Evolutionary conservation across 2,888 invertebrate genomes (phyloP), one percentile per base, ranked within the genome.

Genomic region (Epistrophe eligans): DNA sequence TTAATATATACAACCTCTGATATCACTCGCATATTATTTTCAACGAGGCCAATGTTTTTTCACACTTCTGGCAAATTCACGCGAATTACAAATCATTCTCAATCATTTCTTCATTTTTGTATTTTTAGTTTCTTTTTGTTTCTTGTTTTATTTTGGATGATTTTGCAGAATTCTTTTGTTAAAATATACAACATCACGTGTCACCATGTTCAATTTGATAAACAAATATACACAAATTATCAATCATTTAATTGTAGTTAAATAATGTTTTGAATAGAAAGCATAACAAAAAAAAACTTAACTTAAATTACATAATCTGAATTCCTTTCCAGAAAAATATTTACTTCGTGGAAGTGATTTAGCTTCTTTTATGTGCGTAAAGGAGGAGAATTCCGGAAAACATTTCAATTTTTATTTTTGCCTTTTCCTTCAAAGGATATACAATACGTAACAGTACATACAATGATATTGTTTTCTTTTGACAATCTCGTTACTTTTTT

Each of bases 51-150:
- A 35, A 48, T 66, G 48, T 66, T 67, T 52, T n/a, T 67, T 67
- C 50, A 24, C 67, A 67, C 50, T 67, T 67, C 28, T 38, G 5
- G 9, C 38, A 52, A 52, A 52, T 67, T 52, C 67, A 67, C 67
- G 67, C 67, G 67, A 67, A 67, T 52, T 11, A 38, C 52, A 15
- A 52, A 67, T 67, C 38, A 67, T 24, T 67, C 67, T 67, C 67
- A 67, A 67, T 67, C 67, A 38, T 67, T 67, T 67, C 7, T 24
- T 50, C 52, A 24, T 67, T 67, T 67, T n/a, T 24, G 35, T 35
- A 43, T 45, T 32, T 35, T 55, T 8, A 15, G n/a, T 48, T 9
- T 28, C 2, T 13, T 64, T 64, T 17, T 28, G 48, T n/a, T 67
- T 8, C 8, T 48, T 35, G 11, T 66, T 19, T 48, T 52, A 5